A percentile compares a stretch with the other conserved stretches of the same genome.
Evolutionary conservation across 1,140 invertebrate genomes (phyloP).

Genomic region (Listronotus bonariensis): DNA sequence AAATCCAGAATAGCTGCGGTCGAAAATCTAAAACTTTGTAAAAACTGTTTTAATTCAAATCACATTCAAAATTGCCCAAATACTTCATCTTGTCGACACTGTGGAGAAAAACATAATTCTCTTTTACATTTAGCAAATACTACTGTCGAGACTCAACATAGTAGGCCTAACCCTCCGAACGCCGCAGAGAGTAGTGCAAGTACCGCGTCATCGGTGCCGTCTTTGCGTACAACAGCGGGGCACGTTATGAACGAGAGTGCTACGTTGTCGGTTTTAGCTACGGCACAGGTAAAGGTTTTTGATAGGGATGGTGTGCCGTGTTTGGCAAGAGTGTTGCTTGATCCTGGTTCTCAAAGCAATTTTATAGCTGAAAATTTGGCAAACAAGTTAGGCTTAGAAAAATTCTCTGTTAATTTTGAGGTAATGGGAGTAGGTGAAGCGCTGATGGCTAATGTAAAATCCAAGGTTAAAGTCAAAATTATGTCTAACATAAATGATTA

Average conservation of each 20-base stretch:
- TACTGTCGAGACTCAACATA: background rate
- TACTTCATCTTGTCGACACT: too few species aligned
- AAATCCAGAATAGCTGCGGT: background rate
- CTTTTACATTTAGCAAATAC: constrained; percentile 5
- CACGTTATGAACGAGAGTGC: background rate
- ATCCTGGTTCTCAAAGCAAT: constrained; percentile 13
- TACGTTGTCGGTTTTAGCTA: constrained; percentile 10
- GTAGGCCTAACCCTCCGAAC: background rate
- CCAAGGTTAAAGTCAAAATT: constrained; percentile 2
- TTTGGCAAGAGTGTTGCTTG: constrained; percentile 5
- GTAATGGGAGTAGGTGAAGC: constrained; percentile 7
- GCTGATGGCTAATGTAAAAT: background rate
- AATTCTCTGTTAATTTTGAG: constrained; percentile 8
- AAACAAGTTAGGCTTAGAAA: constrained; percentile 7
- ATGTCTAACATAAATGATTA: constrained; percentile 12
- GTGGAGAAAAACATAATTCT: constrained; percentile 14
- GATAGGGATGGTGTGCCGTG: background rate
- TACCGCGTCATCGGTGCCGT: background rate
- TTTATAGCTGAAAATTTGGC: constrained; percentile 10
- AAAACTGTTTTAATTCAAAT: too few species aligned
- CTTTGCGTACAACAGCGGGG: background rate
- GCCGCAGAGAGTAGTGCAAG: background rate
- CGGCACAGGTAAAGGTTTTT: background rate
- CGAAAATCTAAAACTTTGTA: too few species aligned
- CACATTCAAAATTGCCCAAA: too few species aligned